Conservation (phyloP, 2,888 invertebrate genomes). For the Anaspis maculata region DNA sequence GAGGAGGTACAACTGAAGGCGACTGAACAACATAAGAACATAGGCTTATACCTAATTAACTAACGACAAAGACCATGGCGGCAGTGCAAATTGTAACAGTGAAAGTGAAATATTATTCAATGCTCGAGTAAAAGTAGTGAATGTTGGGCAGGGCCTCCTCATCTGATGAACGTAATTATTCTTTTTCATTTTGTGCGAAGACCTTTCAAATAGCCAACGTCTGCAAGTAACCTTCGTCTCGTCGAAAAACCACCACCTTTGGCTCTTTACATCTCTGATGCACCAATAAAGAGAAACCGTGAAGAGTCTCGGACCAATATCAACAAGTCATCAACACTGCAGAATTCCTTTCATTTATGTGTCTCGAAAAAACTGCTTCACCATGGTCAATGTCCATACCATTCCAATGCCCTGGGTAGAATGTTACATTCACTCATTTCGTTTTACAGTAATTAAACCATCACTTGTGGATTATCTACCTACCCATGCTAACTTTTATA, state of each 20-base stretch:
- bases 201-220: slow-evolving; percentile 10
- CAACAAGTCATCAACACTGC: background rate
- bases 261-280: no score
- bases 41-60: no score
- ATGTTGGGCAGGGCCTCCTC: slow-evolving; percentile 16
- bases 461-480: no score
- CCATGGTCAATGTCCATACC: no score
- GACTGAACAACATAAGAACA: no score
- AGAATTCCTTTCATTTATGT: background rate
- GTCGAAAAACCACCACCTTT: no score
- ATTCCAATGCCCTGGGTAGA: no score
- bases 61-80: no score
- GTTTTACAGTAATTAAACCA: no score
- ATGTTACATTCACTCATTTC: no score
- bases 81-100: slow-evolving; percentile 13
- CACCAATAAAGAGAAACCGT: background rate
- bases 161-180: slow-evolving; percentile 15
- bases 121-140: slow-evolving; percentile 17
- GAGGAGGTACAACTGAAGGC: no score
- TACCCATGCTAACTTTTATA: no score
- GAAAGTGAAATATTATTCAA: slow-evolving; percentile 16
- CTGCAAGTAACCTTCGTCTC: slow-evolving; percentile 10
- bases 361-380: background rate
- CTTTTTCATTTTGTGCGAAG: slow-evolving; percentile 6
- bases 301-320: background rate